A percentile compares a stretch with the other conserved stretches of the same genome.
Evolutionary conservation across 2,113 vertebrate species (phyloP).

Genomic region (Eupsittula cactorum): DNA sequence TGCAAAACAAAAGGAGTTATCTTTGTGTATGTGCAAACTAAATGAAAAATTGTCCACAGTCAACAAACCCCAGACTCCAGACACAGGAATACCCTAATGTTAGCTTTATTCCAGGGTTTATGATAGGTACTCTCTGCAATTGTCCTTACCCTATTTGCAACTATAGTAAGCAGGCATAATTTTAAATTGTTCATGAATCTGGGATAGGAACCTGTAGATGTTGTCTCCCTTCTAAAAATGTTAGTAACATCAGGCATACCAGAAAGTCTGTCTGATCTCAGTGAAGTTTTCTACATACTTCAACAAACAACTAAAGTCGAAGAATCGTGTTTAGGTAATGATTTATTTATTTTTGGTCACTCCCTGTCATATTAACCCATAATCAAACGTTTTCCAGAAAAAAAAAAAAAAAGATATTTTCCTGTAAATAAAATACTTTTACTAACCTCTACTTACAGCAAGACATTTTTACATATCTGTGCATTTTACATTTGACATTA

Average conservation of each 20-base stretch:
- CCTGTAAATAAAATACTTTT: not conserved
- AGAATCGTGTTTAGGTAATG: rapidly evolving
- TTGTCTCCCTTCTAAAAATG: not conserved
- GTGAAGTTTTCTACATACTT: not conserved
- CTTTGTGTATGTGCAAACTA: not conserved
- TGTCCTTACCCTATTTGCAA: not conserved
- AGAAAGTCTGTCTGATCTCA: not conserved
- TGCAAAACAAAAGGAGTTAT: not conserved
- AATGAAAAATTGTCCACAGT: not conserved
- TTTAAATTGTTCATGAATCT: not conserved
- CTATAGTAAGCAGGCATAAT: not conserved
- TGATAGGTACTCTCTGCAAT: not conserved
- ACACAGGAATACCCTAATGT: not conserved
- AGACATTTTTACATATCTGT: not conserved
- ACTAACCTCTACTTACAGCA: not conserved
- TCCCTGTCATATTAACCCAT: not conserved
- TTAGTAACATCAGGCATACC: not conserved
- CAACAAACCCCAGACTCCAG: not conserved
- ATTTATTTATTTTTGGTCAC: not conserved
- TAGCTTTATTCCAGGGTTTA: not conserved
- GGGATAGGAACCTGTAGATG: not conserved
- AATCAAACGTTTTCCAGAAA: not conserved
- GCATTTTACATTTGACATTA: not conserved
- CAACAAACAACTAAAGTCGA: not conserved
- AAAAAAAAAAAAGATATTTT: not conserved